Base-by-base conservation (phyloP, 2,113 vertebrate genomes). In the Pseudopodoces humilis region DNA sequence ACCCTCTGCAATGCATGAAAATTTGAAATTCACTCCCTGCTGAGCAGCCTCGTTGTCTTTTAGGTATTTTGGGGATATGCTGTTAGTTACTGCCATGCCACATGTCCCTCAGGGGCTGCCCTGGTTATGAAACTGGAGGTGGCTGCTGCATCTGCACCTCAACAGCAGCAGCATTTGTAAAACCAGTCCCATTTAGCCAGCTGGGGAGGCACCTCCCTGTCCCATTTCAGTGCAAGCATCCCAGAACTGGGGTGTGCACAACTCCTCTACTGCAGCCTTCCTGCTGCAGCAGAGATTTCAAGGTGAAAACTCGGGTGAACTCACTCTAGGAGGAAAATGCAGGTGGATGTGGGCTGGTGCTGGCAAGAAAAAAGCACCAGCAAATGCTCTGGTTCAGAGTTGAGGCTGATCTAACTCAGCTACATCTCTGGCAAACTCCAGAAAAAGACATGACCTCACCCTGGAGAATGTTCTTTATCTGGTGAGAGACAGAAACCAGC, bases 401-500 rank as follows among this genome's bases (percentile, higher is more conserved):
- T 0, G 2, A 74, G 82, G 62, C 8, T 81, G 76, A 70, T 65
- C 85, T 94, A 86, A 88, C 74, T 67, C 67, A 50, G 25, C 70
- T 69, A 9, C 31, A 33, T 50, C 56, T 52, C 77, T 21, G 44
- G 79, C 71, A 92, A 93, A 69, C 30, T 83, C 75, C 79, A 88
- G 87, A 83, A 80, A 89, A 94, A 92, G 70, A 77, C 43, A 70
- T 74, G 85, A 91, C 71, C 59, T 90, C 85, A 88, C 67, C 88
- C 18, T 24, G 20, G 58, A 90, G 75, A 50, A 77, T 5, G 18
- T 64, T 64, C 88, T 58, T 83, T 55, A 60, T 93, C 90, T 93
- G 68, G 47, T 39, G 35, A 75, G 78, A 91, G 76, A 56, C 81
- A 84, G 89, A 80, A 93, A 30, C 16, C 8, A 27, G 68, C 64